Base-by-base conservation (phyloP, 2,888 invertebrate genomes). In the Mechanitis messenoides region DNA sequence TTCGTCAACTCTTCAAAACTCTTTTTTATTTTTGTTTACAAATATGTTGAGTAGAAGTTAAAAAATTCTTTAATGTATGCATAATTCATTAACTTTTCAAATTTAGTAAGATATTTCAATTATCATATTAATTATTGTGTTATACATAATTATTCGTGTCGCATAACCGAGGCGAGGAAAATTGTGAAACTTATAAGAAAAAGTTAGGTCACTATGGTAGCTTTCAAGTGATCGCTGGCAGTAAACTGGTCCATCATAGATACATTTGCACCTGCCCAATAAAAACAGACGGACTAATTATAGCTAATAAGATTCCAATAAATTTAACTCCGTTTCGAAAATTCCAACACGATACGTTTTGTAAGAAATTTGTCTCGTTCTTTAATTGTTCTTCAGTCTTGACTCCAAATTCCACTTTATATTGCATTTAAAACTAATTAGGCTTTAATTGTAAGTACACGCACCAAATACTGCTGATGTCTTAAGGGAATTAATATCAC, bases 161-260 rank as follows among this genome's bases (percentile, higher is more conserved):
- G 54, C 65, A 63, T 63, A 65, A 65, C 56, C 53, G 54, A 33
- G 58, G 31, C 31, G 50, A 12, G 50, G 50, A 50, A 50, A 50
- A 50, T 50, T 50, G 50, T 50, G 50, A 50, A 50, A 50, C 42
- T 55, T 45, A 42, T 63, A 59, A 55, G 59, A 56, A 63, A 65
- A 65, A 57, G 57, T 65, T 65, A 59, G 59, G 55, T 57, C 55
- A 63, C 50, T 31, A 31, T 7, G 31, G 65, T 61, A 55, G 61
- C 60, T 54, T 60, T 61, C 50, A 65, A 56, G 56, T 60, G 60
- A 57, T 53, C 55, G 56, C 55, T 67, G 66, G 64, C 62, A 53
- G 56, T 45, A 62, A 69, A 68, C 68, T 62, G 67, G 68, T 67
- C 64, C 54, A 63, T 61, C 67, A 65, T 67, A 69, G 68, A 68